Base-by-base conservation (phyloP, 2,797 vertebrate genomes). In the Gobio occitaniae region DNA sequence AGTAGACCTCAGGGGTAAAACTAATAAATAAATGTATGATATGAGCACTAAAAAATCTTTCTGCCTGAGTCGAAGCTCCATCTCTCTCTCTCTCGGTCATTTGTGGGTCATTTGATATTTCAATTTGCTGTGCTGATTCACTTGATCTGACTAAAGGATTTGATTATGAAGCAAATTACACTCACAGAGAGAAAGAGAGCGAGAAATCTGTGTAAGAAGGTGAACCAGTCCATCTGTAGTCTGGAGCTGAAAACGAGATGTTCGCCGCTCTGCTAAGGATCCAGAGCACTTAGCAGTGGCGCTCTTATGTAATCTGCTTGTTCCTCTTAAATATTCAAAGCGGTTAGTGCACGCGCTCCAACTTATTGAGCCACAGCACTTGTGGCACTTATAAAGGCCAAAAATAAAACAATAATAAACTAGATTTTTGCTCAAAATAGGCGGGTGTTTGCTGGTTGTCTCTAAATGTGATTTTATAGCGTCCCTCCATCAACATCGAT, bases 291-390 rank as follows among this genome's bases (percentile, higher is more conserved):
- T 44, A 52, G 48, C 78, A 16, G 29, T 29, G 52, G 13, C 11
- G 41, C 70, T 82, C 44, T 82, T 63, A 82, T 63, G 44, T 74
- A 74, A 82, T 47, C 56, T 16, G 56, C 56, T 74, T 47, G 56
- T 59, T 81, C 79, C n/a, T 38, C 79, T 82, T n/a, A 82, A 82
- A 82, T 63, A 82, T 82, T 82, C 68, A 82, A 61, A 82, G 52
- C 38, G 41, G 17, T 82, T 82, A 21, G 50, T 56, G 72, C 75
- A 74, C 32, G n/a, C 12, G 0, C 69, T 61, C 41, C 25, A 21
- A 36, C 19, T 50, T 61, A 11, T 36, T 16, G 32, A 82, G 52
- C 79, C 3, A 19, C 66, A 6, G 21, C 74, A 76, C 52, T 41
- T 41, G 74, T 41, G 36, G 32, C 54, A n/a, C 75, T 59, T 59